phyloP scores from a whole-genome alignment of 2,113 vertebrate genomes.

The Pholis gunnellus region DNA sequence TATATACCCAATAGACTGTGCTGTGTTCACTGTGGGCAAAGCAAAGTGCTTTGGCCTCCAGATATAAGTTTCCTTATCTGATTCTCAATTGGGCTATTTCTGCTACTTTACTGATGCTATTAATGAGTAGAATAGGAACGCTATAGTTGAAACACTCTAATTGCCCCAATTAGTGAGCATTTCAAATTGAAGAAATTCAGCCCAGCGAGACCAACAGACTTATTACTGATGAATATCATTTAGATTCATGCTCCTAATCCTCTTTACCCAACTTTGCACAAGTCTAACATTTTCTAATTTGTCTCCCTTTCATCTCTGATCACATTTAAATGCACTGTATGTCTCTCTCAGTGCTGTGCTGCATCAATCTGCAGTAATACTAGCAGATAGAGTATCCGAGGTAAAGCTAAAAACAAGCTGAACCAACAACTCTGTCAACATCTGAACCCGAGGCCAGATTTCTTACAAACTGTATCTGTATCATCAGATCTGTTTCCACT shows the following conservation, averaged over 20 bases:
- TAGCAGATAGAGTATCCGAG: constrained; percentile 4
- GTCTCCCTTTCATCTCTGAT: constrained; percentile 38
- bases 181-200: constrained; percentile 46
- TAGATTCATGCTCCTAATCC: constrained; percentile 27
- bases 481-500: constrained; percentile 67
- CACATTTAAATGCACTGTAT: constrained; percentile 18
- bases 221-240: constrained; percentile 33
- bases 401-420: constrained; percentile 49
- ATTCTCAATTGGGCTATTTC: constrained; percentile 63
- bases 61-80: constrained; percentile 65
- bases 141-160: constrained; percentile 55
- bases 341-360: background rate
- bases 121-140: constrained; percentile 47
- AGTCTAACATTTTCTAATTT: constrained; percentile 37
- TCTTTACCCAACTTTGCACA: constrained; percentile 26
- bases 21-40: constrained; percentile 37
- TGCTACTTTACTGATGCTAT: constrained; percentile 54
- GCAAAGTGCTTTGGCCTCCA: constrained; percentile 37
- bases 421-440: constrained; percentile 55
- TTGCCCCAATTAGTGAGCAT: constrained; percentile 62
- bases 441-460: constrained; percentile 54
- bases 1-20: constrained; percentile 36
- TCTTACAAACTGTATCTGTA: constrained; percentile 49
- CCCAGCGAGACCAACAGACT: constrained; percentile 7
- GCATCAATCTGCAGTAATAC: constrained; percentile 8